Percentiles rank a stretch among this genome's conserved stretches.
Conservation (phyloP, 2,888 invertebrate species). For the Choristoneura rosaceana region DNA sequence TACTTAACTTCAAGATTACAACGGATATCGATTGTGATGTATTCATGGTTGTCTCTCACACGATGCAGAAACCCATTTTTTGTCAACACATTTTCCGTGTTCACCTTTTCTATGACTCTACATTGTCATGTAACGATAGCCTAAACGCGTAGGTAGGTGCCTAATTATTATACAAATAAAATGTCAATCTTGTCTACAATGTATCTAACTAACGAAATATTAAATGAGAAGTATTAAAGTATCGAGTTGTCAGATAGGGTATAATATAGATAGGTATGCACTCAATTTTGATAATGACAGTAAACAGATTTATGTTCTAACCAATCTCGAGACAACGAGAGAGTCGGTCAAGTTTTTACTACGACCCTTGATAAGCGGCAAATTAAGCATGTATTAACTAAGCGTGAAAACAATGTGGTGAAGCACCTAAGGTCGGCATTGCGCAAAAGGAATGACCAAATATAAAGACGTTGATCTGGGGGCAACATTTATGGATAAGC, state of each 20-base stretch:
- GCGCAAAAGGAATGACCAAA: constrained; percentile 2
- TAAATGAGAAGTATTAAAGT: not conserved
- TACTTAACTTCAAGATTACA: constrained; percentile 74
- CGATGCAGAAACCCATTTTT: constrained; percentile 66
- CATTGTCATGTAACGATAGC: constrained; percentile 28
- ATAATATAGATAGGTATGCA: not conserved
- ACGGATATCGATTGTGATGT: constrained; percentile 82
- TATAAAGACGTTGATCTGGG: constrained; percentile 36
- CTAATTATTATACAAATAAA: not conserved
- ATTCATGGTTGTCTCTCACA: constrained; percentile 65
- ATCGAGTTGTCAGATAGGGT: not conserved
- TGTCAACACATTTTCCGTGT: constrained; percentile 52
- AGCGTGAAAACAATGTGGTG: constrained; percentile 11
- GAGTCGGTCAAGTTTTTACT: constrained; percentile 47
- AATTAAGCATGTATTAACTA: constrained; percentile 50
- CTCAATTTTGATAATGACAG: not conserved
- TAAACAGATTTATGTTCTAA: not conserved
- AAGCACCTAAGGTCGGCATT: constrained; percentile 8
- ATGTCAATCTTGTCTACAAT: not conserved
- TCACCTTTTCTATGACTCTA: constrained; percentile 27
- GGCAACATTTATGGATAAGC: constrained; percentile 45
- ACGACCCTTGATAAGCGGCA: constrained; percentile 19
- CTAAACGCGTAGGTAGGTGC: not conserved
- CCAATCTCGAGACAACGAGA: constrained; percentile 32
- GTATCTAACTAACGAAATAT: not conserved